Evolutionary conservation across 2,797 vertebrate genomes (phyloP), one percentile per base, ranked within the genome.

Genomic region (Anableps anableps): DNA sequence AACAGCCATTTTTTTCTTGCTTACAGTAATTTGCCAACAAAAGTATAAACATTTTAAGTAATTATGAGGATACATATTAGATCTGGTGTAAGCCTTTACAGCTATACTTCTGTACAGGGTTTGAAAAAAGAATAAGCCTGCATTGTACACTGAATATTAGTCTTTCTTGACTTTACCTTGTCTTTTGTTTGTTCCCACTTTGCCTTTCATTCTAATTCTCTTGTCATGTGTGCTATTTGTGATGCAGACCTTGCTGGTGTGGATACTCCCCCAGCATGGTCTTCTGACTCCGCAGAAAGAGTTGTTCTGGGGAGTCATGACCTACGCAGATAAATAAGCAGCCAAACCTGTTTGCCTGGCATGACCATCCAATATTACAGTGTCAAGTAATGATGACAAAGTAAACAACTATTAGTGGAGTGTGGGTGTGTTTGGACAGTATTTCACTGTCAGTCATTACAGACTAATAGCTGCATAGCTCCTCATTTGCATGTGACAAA

Each of bases 21-120:
- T 85, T 78, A 94, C 95, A 95, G 93, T 97, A 96, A 97, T 96
- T 96, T 95, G 94, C 93, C 91, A 95, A 90, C 92, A 93, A 96
- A 96, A 94, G 92, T 96, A 93, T 96, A 96, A 96, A 96, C 91
- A 94, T 93, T 95, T 96, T 93, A 96, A 97, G 96, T 95, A 96
- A 96, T 96, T 96, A 96, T 95, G 93, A 97, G 77, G 95, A 95
- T 94, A 94, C 93, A 95, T 93, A 95, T 96, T 95, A 95, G 93
- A 96, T 94, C 93, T 91, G 91, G 94, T 95, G 94, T 95, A 94
- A 96, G 93, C 94, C 95, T 95, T 96, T 96, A 96, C 91, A 92
- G 93, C 92, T 91, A 93, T 90, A 91, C 89, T 95, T 95, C 94
- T 94, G 94, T 95, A 91, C 95, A 88, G 93, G 93, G 92, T 91